Evolutionary conservation across 2,888 invertebrate genomes (phyloP).

Genomic region (Platycheirus rosarum): DNA sequence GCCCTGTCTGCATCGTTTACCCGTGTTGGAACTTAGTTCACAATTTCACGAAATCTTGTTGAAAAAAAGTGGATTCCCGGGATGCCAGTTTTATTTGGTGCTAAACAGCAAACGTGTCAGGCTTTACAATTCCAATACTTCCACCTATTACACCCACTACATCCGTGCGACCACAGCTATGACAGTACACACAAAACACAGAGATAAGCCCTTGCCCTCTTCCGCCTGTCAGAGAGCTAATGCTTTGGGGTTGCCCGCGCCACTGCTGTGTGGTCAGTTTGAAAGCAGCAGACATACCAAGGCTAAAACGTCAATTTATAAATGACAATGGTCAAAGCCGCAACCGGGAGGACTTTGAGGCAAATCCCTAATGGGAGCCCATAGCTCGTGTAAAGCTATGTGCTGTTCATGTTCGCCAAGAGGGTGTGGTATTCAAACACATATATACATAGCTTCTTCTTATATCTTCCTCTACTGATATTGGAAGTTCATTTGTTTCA

Average conservation of each 20-base stretch:
- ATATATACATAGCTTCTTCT: slow-evolving; percentile 18
- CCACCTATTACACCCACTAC: slow-evolving; percentile 49
- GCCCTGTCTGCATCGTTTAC: slow-evolving; percentile 26
- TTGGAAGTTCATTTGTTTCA: slow-evolving; percentile 73
- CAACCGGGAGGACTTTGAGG: slow-evolving; percentile 43
- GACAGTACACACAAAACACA: slow-evolving; percentile 16
- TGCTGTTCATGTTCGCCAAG: slow-evolving; percentile 3
- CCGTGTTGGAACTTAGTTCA: slow-evolving; percentile 50
- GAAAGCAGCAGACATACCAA: slow-evolving; percentile 55
- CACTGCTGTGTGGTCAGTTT: slow-evolving; percentile 56
- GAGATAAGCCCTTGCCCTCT: not conserved
- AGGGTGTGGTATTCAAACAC: slow-evolving; percentile 37
- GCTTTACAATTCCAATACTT: slow-evolving; percentile 69
- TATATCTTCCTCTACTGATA: slow-evolving; percentile 51
- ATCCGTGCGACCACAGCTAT: slow-evolving; percentile 37
- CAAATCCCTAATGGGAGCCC: slow-evolving; percentile 48
- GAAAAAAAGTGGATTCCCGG: slow-evolving; percentile 68
- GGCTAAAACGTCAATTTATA: slow-evolving; percentile 65
- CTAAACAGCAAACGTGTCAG: slow-evolving; percentile 73
- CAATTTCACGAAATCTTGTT: slow-evolving; percentile 54
- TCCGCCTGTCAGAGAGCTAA: slow-evolving; percentile 17
- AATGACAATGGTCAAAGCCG: slow-evolving; percentile 57
- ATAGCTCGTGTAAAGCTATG: slow-evolving; percentile 9
- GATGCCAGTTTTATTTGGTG: slow-evolving; percentile 70
- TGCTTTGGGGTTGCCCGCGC: slow-evolving; percentile 40